Percentiles rank a stretch among this genome's conserved stretches.
Conservation (phyloP, 2,113 vertebrate genomes). For the Corapipo altera region DNA sequence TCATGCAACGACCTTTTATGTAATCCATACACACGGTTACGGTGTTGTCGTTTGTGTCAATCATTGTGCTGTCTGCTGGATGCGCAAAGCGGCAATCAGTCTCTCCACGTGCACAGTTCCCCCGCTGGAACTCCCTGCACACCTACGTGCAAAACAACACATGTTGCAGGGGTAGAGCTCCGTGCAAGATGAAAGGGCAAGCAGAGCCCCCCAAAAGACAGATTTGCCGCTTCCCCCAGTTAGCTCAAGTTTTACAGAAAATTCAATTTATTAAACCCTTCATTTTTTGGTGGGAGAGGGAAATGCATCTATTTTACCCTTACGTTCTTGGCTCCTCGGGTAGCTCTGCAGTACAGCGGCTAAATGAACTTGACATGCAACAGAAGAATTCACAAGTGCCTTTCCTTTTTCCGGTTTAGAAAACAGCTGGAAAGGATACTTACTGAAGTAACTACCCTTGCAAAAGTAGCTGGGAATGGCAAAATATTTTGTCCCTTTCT, state of each 20-base stretch:
- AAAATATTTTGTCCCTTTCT: conserved; percentile 16
- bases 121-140: conserved; percentile 95
- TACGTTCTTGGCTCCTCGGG: background rate
- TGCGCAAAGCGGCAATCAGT: conserved; percentile 97
- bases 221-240: background rate
- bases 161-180: conserved; percentile 9
- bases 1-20: conserved; percentile 98
- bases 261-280: background rate
- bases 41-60: conserved; percentile 94
- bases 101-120: conserved; percentile 93
- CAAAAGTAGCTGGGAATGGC: background rate
- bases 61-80: conserved; percentile 94
- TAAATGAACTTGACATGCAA: background rate
- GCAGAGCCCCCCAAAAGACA: background rate
- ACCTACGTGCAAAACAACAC: conserved; percentile 77
- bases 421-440: background rate
- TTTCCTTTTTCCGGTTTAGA: background rate
- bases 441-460: background rate
- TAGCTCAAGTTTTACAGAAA: background rate
- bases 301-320: background rate
- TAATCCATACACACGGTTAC: conserved; percentile 99
- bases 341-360: accelerated
- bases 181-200: background rate
- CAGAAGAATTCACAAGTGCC: background rate
- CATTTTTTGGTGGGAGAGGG: background rate